Base-by-base conservation (phyloP, 2,888 invertebrate genomes). In the Sussaba pulchella region DNA sequence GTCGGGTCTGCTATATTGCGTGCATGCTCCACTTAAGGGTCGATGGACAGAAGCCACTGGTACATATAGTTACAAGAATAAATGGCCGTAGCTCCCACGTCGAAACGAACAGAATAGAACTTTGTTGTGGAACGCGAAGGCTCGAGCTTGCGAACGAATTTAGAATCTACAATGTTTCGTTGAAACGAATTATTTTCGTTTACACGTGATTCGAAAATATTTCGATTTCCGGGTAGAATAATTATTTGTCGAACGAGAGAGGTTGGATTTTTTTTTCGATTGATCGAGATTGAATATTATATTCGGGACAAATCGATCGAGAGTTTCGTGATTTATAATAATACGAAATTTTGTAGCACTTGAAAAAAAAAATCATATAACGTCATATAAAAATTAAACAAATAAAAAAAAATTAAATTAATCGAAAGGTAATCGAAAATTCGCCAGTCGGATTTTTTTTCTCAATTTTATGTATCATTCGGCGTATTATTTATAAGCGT, bases 11-110 rank as follows among this genome's bases (percentile, higher is more conserved):
- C 47, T 66, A 26, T 61, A 43, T 43, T 24, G 45, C 66, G 45
- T 52, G 67, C 43, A 26, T 78, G 73, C 61, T 73, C 78, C 31
- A 78, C 78, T 78, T 78, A 67, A 72, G 70, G 76, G 76, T 76
- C 76, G 76, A 76, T 76, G 76, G 63, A 76, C 77, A 66, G 71
- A 73, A 52, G 54, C 63, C 43, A 26, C 41, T 31, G 36, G 17
- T 57, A 64, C 41, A 50, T 41, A 31, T 64, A 39, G 57, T 77
- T 77, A 64, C 71, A 54, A 52, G 77, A 77, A 77, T 39, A 71
- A 71, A 71, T 64, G 64, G 63, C 36, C 43, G 45, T 52, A 54
- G 17, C 54, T 36, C 26, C 45, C 64, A 36, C 39, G 50, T 19
- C 52, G 21, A 19, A 17, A 39, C 26, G 43, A 73, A 12, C 19